Evolutionary conservation across 2,888 invertebrate genomes (phyloP).

Genomic region (Galeruca laticollis): DNA sequence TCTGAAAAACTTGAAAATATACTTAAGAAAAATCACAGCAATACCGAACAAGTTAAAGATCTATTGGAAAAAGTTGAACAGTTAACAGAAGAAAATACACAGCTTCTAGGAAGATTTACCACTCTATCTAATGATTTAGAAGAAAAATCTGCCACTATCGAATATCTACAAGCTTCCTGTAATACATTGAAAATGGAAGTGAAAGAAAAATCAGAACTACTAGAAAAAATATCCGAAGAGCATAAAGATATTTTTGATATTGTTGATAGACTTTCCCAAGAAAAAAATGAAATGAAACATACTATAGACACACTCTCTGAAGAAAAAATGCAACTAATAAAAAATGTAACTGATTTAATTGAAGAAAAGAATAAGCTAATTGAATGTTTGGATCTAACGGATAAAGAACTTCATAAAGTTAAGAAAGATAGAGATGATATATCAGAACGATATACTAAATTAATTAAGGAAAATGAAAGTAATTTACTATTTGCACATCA

Average conservation of each 20-base stretch:
- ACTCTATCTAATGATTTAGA: constrained; percentile 33
- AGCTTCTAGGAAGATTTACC: constrained; percentile 28
- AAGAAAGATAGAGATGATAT: constrained; percentile 55
- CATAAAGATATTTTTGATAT: constrained; percentile 44
- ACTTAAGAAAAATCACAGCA: constrained; percentile 36
- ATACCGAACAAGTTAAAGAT: constrained; percentile 36
- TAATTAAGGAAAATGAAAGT: constrained; percentile 57
- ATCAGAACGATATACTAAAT: constrained; percentile 54
- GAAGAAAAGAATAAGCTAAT: constrained; percentile 45
- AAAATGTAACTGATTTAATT: constrained; percentile 33
- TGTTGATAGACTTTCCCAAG: constrained; percentile 45
- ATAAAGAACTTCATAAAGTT: constrained; percentile 54
- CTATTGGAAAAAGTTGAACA: constrained; percentile 27
- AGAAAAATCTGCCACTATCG: constrained; percentile 35
- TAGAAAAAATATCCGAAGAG: constrained; percentile 41
- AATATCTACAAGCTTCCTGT: constrained; percentile 32
- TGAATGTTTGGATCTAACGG: constrained; percentile 44
- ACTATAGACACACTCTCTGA: constrained; percentile 34
- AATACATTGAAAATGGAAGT: constrained; percentile 28
- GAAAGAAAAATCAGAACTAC: constrained; percentile 37
- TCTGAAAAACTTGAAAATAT: constrained; percentile 35
- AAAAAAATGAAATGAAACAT: constrained; percentile 41
- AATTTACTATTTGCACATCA: constrained; percentile 55
- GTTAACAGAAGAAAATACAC: constrained; percentile 34
- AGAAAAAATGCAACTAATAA: constrained; percentile 31